Evolutionary conservation across 2,797 vertebrate genomes (phyloP).

Genomic region (Rhynchotus rufescens): DNA sequence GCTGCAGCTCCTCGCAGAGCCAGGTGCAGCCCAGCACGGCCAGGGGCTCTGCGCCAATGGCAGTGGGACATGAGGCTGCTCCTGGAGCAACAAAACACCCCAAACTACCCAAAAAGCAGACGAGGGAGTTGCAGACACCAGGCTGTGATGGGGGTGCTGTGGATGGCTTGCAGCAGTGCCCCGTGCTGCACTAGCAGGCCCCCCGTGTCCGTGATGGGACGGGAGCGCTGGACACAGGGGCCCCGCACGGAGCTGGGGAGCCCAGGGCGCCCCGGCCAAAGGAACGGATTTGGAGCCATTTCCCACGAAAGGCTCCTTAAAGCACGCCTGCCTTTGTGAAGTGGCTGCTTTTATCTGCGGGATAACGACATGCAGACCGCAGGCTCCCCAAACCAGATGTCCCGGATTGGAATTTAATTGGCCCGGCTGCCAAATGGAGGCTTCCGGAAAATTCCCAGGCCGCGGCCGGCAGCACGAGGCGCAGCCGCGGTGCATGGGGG

Average conservation of each 20-base stretch:
- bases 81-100: no score
- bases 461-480: fast-evolving
- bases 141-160: no score
- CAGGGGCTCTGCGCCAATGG: no score
- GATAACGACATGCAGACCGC: background rate
- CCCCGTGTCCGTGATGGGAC: no score
- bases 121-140: no score
- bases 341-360: background rate
- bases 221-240: no score
- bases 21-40: no score
- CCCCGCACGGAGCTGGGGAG: background rate
- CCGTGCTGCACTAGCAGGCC: no score
- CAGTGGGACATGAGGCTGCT: no score
- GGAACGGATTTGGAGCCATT: background rate
- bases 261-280: background rate
- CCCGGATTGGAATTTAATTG: background rate
- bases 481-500: background rate
- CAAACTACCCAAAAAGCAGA: no score
- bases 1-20: no score
- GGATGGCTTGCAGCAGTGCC: background rate
- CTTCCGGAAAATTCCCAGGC: background rate
- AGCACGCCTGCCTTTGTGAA: fast-evolving
- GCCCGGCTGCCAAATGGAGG: background rate
- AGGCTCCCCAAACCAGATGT: conserved; percentile 3
- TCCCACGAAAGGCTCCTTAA: background rate